Conservation (phyloP, 2,797 vertebrate genomes). For the Pelochelys cantorii region DNA sequence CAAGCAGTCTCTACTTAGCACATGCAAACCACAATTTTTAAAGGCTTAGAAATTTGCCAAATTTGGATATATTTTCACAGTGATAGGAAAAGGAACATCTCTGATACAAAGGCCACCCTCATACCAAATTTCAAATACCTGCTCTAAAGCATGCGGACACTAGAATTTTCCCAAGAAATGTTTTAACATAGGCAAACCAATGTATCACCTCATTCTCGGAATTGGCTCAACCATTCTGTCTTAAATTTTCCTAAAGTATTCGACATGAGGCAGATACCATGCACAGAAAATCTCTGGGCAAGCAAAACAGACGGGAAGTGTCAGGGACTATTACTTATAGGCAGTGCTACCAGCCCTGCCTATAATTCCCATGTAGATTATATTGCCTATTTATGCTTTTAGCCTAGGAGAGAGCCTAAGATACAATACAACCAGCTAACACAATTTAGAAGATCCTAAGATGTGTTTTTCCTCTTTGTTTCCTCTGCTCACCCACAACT, state of each 20-base stretch:
- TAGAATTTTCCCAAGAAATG: background rate
- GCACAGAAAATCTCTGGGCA: background rate
- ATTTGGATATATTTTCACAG: background rate
- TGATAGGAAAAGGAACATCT: background rate
- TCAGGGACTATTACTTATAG: background rate
- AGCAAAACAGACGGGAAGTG: background rate
- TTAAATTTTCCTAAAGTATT: background rate
- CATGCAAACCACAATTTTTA: background rate
- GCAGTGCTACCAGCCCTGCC: background rate
- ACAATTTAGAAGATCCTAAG: background rate
- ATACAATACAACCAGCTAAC: background rate
- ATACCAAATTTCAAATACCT: background rate
- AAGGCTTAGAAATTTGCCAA: background rate
- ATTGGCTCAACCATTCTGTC: background rate
- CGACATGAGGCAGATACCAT: background rate
- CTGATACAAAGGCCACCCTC: background rate
- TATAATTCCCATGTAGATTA: background rate
- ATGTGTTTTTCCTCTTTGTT: background rate
- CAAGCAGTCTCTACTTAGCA: background rate
- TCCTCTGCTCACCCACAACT: slow-evolving; percentile 19
- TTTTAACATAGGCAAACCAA: background rate
- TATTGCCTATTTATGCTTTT: background rate
- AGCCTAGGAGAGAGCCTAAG: background rate
- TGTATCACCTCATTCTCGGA: background rate
- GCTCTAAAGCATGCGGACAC: background rate